A percentile compares a stretch with the other conserved stretches of the same genome.
phyloP scores from a whole-genome alignment of 1,140 invertebrate species.

The Neotoxoptera formosana region DNA sequence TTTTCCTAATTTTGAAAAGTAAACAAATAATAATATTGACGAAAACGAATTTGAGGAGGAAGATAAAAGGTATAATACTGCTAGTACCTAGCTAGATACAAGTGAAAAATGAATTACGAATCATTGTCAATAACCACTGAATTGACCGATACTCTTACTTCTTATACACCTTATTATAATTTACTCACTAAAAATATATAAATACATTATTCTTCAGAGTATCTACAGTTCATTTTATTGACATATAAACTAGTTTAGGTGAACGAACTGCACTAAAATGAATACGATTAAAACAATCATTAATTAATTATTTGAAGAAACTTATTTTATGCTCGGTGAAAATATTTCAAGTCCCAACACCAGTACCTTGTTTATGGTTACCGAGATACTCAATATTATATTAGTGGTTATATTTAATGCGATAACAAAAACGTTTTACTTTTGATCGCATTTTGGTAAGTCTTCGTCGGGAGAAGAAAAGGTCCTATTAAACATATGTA shows the following conservation, averaged over 20 bases:
- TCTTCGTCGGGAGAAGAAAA: not conserved
- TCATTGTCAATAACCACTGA: not conserved
- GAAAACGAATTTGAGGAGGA: not conserved
- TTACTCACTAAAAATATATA: not conserved
- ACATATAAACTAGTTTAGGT: not conserved
- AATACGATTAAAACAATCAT: not conserved
- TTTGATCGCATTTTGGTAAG: not conserved
- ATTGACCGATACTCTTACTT: not conserved
- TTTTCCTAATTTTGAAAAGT: not conserved
- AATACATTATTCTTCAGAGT: no score
- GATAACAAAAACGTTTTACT: not conserved
- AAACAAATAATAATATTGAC: not conserved
- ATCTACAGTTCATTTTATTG: not conserved
- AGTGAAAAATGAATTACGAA: not conserved
- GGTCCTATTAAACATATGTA: not conserved
- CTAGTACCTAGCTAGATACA: not conserved
- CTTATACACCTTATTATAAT: not conserved
- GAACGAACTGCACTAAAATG: not conserved
- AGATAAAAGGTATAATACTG: not conserved
- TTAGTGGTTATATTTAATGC: not conserved
- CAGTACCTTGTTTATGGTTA: not conserved
- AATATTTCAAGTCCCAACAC: not conserved
- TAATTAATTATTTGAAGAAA: not conserved
- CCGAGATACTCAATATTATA: not conserved
- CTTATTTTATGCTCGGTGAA: not conserved